Evolutionary conservation across 2,797 vertebrate genomes (phyloP).

Genomic region (Clarias fuscus): DNA sequence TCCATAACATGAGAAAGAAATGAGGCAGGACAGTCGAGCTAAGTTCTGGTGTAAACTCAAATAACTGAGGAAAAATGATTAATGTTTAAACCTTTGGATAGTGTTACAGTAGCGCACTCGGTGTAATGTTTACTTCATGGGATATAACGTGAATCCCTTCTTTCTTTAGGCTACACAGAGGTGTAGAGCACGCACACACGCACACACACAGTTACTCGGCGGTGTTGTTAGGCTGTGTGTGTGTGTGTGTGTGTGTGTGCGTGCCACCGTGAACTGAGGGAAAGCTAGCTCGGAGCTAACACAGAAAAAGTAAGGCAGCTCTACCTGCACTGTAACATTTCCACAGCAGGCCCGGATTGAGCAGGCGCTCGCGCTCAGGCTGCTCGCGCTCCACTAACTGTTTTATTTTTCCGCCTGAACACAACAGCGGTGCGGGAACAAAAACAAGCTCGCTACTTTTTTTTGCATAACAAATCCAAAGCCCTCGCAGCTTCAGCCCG

Average conservation of each 20-base stretch:
- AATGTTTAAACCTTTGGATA: background rate
- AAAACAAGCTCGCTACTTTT: constrained; percentile 70
- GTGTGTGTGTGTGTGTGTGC: constrained; percentile 1
- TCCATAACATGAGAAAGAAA: constrained; percentile 32
- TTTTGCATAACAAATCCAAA: constrained; percentile 68
- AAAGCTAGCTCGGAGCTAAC: constrained; percentile 73
- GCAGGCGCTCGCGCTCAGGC: constrained; percentile 73
- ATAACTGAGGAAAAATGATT: background rate
- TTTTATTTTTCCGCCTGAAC: constrained; percentile 55
- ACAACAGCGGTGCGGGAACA: constrained; percentile 65
- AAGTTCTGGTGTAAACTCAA: constrained; percentile 33
- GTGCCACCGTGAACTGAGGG: constrained; percentile 69
- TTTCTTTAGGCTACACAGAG: constrained; percentile 2
- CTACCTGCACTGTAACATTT: constrained; percentile 70
- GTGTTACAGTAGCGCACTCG: background rate
- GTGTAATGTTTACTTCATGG: background rate
- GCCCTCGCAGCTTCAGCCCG: constrained; percentile 60
- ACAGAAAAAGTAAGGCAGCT: constrained; percentile 69
- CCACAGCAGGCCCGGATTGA: constrained; percentile 73
- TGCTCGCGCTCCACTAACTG: constrained; percentile 68
- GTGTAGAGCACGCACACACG: constrained; percentile 28
- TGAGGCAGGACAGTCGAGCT: constrained; percentile 3
- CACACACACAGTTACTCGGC: background rate
- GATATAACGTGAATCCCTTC: background rate
- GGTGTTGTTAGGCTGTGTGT: constrained; percentile 22